Evolutionary conservation across 92 coral and sea anemone genomes (phyloP).

Genomic region (Parazoanthus darwini): DNA sequence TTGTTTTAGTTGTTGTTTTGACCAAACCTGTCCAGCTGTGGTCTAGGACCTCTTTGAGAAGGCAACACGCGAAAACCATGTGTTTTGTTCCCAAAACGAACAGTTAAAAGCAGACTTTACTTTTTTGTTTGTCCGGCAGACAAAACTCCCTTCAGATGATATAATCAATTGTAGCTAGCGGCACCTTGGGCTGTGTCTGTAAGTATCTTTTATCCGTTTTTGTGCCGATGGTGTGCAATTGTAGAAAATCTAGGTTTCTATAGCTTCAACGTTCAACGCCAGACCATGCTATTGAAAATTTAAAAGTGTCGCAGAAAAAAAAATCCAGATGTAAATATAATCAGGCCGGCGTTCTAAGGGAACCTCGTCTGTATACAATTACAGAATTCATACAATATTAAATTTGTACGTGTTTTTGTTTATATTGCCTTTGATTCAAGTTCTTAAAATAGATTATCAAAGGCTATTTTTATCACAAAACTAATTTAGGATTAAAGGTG

Average conservation of each 20-base stretch:
- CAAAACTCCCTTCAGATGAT: background rate
- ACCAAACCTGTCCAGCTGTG: background rate
- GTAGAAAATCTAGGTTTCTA: background rate
- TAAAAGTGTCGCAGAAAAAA: too few species aligned
- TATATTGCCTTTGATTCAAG: background rate
- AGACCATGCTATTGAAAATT: background rate
- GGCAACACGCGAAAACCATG: background rate
- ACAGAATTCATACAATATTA: background rate
- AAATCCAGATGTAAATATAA: background rate
- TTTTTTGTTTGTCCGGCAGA: background rate
- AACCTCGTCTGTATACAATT: background rate
- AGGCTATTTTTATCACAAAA: background rate
- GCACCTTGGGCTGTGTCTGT: background rate
- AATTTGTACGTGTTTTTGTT: slow-evolving; percentile 5
- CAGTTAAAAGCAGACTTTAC: background rate
- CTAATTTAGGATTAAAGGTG: background rate
- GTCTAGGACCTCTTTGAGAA: background rate
- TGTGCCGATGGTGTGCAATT: background rate
- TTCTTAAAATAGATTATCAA: slow-evolving; percentile 16
- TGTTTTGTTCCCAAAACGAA: background rate
- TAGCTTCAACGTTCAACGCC: too few species aligned
- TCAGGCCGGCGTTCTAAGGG: background rate
- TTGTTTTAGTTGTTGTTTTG: background rate
- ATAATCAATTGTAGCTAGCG: background rate
- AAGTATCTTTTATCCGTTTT: background rate